A percentile compares a stretch with the other conserved stretches of the same genome.
Conservation (phyloP, 2,797 vertebrate genomes). For the Hypotaenidia philippensis region DNA sequence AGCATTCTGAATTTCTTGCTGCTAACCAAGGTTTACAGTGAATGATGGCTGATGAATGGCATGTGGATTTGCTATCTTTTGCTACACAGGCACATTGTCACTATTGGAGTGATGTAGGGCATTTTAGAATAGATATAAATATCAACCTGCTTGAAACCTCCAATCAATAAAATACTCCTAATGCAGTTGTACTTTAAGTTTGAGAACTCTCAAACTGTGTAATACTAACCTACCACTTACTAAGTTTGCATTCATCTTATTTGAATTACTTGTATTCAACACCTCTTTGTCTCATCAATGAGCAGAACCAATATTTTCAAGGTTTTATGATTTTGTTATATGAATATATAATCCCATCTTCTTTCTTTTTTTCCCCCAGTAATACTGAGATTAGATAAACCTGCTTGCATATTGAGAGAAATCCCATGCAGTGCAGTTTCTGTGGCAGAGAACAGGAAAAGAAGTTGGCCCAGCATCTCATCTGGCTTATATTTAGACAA, state of each 20-base stretch:
- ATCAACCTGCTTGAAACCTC: not conserved
- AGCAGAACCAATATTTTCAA: not conserved
- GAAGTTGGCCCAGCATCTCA: not conserved
- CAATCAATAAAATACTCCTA: not conserved
- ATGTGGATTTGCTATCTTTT: not conserved
- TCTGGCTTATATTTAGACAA: not conserved
- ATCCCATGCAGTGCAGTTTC: not conserved
- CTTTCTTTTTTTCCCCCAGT: not conserved
- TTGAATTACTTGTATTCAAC: not conserved
- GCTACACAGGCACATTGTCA: not conserved
- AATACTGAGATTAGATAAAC: not conserved
- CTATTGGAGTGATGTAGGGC: not conserved
- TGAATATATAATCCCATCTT: not conserved
- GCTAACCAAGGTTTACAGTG: conserved; percentile 24
- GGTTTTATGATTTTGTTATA: not conserved
- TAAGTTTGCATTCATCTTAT: not conserved
- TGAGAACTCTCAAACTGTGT: not conserved
- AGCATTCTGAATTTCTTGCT: conserved; percentile 1
- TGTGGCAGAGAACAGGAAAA: not conserved
- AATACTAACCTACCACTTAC: not conserved
- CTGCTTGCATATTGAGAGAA: not conserved
- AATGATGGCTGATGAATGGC: not conserved
- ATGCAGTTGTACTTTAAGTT: not conserved
- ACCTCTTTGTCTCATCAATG: not conserved
- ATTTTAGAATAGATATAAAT: conserved; percentile 4